Evolutionary conservation across 2,888 invertebrate species (phyloP).

Genomic region (Dione juno): DNA sequence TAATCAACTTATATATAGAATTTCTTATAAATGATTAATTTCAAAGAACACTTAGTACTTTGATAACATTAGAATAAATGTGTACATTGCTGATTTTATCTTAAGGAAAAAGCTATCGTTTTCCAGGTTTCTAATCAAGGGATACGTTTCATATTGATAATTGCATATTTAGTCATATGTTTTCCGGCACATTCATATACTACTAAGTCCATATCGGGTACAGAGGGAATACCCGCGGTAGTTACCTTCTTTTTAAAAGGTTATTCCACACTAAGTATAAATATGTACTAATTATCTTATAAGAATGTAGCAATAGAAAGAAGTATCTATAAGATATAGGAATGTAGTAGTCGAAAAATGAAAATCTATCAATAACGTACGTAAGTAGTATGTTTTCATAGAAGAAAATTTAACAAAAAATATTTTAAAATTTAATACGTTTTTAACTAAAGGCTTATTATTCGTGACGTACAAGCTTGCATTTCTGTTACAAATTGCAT

Average conservation of each 20-base stretch:
- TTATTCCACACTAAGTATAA: too few relatives aligned
- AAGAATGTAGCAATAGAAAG: too few relatives aligned
- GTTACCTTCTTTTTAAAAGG: too few relatives aligned
- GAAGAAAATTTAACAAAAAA: too few relatives aligned
- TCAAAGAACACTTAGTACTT: neutral
- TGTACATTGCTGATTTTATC: slow-evolving; percentile 2
- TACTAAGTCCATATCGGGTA: neutral
- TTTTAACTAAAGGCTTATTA: too few relatives aligned
- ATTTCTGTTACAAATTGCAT: slow-evolving; percentile 5
- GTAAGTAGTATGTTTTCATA: too few relatives aligned
- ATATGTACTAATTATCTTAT: too few relatives aligned
- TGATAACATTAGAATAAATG: neutral
- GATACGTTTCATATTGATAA: neutral
- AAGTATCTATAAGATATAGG: too few relatives aligned
- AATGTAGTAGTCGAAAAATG: too few relatives aligned
- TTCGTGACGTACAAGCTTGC: neutral
- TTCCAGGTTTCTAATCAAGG: neutral
- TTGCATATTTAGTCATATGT: neutral
- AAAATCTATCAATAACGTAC: too few relatives aligned
- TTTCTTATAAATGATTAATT: neutral
- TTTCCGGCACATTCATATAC: neutral
- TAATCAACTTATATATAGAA: slow-evolving; percentile 2
- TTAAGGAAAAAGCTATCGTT: slow-evolving; percentile 5
- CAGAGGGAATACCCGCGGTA: neutral
- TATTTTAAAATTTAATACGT: too few relatives aligned